Conservation (phyloP, 2,888 invertebrate genomes). For the Drosophila phalerata region DNA sequence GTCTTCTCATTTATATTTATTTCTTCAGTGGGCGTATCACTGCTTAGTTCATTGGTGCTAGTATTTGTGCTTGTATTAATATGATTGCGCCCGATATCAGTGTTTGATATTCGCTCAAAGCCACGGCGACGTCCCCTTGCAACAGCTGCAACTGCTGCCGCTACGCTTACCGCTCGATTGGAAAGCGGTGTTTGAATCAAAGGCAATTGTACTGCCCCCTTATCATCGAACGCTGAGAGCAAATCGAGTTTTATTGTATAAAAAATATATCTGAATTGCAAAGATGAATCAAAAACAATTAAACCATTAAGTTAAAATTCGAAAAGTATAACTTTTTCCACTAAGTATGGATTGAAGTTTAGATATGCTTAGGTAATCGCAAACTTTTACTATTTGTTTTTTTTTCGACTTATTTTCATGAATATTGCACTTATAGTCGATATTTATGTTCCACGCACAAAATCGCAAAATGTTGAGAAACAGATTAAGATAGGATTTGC, state of each 20-base stretch:
- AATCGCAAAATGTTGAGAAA: too few relatives aligned
- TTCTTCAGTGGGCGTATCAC: constrained; percentile 17
- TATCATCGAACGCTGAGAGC: constrained; percentile 19
- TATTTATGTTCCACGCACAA: too few relatives aligned
- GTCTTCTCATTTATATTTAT: constrained; percentile 45
- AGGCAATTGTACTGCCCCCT: not conserved
- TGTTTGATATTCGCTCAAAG: constrained; percentile 19
- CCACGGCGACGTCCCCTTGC: constrained; percentile 57
- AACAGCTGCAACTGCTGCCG: constrained; percentile 62
- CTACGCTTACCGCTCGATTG: constrained; percentile 47
- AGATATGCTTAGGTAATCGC: too few relatives aligned
- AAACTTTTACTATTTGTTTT: too few relatives aligned
- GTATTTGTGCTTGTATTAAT: constrained; percentile 32
- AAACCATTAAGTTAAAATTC: not conserved
- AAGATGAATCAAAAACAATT: not conserved
- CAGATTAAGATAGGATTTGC: too few relatives aligned
- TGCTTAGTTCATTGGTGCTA: constrained; percentile 32
- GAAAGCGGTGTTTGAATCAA: constrained; percentile 11
- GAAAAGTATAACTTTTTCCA: too few relatives aligned
- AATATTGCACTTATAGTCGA: too few relatives aligned
- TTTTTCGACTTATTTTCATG: too few relatives aligned
- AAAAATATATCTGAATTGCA: not conserved
- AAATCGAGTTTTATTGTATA: constrained; percentile 10
- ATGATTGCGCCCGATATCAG: constrained; percentile 10
- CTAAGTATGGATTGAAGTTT: too few relatives aligned